Base-by-base conservation (phyloP, 2,797 vertebrate species). In the Microctenopoma stevenorrisi region DNA sequence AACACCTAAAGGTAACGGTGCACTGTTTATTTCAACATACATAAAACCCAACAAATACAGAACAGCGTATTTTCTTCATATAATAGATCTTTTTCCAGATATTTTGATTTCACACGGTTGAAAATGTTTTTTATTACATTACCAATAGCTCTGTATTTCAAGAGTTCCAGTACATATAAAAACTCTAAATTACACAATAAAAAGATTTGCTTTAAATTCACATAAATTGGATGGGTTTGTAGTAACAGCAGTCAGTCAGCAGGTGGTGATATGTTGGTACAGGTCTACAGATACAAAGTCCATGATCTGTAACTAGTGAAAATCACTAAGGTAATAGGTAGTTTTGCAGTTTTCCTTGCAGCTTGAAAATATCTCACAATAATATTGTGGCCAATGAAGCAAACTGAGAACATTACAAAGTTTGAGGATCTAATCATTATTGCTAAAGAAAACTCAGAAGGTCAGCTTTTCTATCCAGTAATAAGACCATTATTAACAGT, bases 201-300 rank as follows among this genome's bases (percentile, higher is more conserved):
- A 68, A 28, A 49, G 22, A 35, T 46, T 70, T 43, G 4, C 16
- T 2, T 3, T 44, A 18, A 40, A 38, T 33, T 1, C 0, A 12
- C 25, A 64, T 18, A 22, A 78, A n/a, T 5, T 6, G 22, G 5
- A 26, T 33, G 10, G 35, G 30, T 7, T 30, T 89, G 90, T 78
- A 90, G 57, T 67, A 57, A 63, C 22, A 30, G 0, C 38, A 35
- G 0, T 2, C 0, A 26, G 22, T 75, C 89, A 86, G 83, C 68
- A 87, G 91, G 38, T 84, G 91, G 85, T 1, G 15, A 51, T 57
- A 55, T 67, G 14, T 42, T 46, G 38, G 16, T 9, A 4, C 2
- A 10, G 35, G 50, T 22, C 26, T 33, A 5, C 7, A 4, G 18
- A 33, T 4, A 33, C 5, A 33, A 14, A 14, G 55, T 61, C 12